Conservation (phyloP, 2,113 vertebrate species). For the Sciurus niger region DNA sequence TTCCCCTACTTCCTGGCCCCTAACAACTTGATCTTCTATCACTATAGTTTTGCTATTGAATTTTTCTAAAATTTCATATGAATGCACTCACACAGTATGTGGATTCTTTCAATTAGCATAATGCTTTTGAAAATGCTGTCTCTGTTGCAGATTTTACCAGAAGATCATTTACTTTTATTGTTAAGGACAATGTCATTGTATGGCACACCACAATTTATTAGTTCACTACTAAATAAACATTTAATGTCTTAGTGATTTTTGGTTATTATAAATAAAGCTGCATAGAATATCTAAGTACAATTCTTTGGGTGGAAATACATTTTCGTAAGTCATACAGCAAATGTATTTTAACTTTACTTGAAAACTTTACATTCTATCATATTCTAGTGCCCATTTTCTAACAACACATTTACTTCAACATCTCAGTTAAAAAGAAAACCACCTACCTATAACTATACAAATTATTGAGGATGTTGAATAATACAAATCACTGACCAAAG, state of each 20-base stretch:
- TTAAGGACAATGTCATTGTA: not conserved
- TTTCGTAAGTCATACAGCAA: not conserved
- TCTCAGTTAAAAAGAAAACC: slow-evolving; percentile 32
- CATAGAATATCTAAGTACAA: not conserved
- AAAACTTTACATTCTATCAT: not conserved
- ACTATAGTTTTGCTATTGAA: not conserved
- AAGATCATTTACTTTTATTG: not conserved
- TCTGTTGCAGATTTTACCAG: not conserved
- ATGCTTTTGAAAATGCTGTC: slow-evolving; percentile 2
- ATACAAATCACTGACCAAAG: not conserved
- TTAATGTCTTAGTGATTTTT: not conserved
- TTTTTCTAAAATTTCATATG: slow-evolving; percentile 10
- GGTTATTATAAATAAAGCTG: slow-evolving; percentile 1
- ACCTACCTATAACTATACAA: not conserved
- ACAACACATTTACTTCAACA: slow-evolving; percentile 33
- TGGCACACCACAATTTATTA: not conserved
- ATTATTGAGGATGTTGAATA: not conserved
- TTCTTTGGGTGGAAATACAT: not conserved
- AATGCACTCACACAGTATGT: not conserved
- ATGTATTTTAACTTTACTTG: not conserved
- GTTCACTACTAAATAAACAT: not conserved
- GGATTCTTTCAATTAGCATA: not conserved
- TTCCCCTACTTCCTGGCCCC: not conserved
- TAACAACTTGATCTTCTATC: not conserved
- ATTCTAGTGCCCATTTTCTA: slow-evolving; percentile 19